Evolutionary conservation across 2,113 vertebrate species (phyloP).

Genomic region (Pangasianodon hypophthalmus): DNA sequence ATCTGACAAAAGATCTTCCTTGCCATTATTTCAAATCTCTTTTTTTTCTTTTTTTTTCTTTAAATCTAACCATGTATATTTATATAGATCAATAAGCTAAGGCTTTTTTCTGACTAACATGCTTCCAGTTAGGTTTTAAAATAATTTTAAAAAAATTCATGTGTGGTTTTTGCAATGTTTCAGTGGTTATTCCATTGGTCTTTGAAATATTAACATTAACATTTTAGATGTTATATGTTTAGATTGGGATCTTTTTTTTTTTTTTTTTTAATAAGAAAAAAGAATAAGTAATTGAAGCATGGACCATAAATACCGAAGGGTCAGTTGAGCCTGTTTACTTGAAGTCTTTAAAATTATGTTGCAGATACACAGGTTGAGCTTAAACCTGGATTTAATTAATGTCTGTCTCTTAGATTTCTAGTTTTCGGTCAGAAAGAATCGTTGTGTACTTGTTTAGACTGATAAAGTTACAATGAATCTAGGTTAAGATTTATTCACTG

Average conservation of each 20-base stretch:
- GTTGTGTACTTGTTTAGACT: neutral
- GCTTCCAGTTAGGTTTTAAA: neutral
- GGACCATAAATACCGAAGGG: conserved; percentile 56
- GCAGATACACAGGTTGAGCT: neutral
- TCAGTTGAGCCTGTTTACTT: conserved; percentile 43
- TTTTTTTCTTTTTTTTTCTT: neutral
- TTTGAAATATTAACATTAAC: conserved; percentile 53
- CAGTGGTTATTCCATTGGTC: conserved; percentile 52
- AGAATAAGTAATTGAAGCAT: conserved; percentile 60
- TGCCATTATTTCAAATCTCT: neutral
- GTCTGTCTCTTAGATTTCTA: neutral
- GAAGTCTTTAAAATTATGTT: neutral
- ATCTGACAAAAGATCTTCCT: neutral
- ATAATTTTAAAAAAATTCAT: neutral
- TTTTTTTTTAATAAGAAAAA: conserved; percentile 41
- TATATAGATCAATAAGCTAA: neutral
- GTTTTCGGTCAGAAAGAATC: neutral
- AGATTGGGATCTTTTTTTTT: conserved; percentile 54
- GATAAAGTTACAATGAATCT: neutral
- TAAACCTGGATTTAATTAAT: neutral
- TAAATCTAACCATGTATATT: neutral
- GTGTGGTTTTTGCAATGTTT: neutral
- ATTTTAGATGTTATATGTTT: conserved; percentile 59
- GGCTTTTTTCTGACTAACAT: neutral
- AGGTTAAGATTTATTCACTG: too few species aligned